Evolutionary conservation across 2,888 invertebrate genomes (phyloP), one percentile per base, ranked within the genome.

Genomic region (Pasiphila rectangulata): DNA sequence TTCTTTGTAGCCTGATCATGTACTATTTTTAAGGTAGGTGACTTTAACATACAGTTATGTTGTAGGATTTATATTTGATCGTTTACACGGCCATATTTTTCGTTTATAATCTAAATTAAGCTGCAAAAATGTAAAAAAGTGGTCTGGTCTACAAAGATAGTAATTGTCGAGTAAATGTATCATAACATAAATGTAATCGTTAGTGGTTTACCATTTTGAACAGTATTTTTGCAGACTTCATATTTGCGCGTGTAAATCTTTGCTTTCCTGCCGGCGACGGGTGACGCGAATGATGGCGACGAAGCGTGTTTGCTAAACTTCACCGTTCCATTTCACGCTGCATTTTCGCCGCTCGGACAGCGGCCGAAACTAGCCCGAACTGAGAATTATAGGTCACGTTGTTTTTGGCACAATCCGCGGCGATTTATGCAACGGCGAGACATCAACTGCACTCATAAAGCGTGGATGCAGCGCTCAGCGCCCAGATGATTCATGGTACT

Each of bases 381-480:
- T 55, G 60, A 65, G 64, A 72, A 67, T 72, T 56, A 60, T 69
- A 64, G 72, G 67, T 64, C 69, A 63, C 69, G 70, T 73, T 76
- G 76, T 79, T 81, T 79, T 79, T 76, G 76, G 79, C 77, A 76
- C 72, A 63, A 64, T 67, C 67, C 73, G 70, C 64, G 61, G 68
- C 67, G 75, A 85, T 85, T 85, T 86, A 85, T 82, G 77, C 71
- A 61, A 64, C 63, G 61, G 66, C 59, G 64, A 67, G 73, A 73
- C 75, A 81, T 82, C 83, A 81, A 80, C 71, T 79, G 76, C 80
- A 79, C 82, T 81, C 83, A 81, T 84, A 83, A 83, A 85, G 79
- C 73, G 75, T 72, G 75, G 73, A 73, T 69, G 71, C 69, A 60
- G 69, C 69, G 69, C 65, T 69, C 66, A 63, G 63, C 63, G 63